Percentiles rank a stretch among this genome's conserved stretches.
Conservation (phyloP, 1,140 invertebrate genomes). For the Brachionus sp. region DNA sequence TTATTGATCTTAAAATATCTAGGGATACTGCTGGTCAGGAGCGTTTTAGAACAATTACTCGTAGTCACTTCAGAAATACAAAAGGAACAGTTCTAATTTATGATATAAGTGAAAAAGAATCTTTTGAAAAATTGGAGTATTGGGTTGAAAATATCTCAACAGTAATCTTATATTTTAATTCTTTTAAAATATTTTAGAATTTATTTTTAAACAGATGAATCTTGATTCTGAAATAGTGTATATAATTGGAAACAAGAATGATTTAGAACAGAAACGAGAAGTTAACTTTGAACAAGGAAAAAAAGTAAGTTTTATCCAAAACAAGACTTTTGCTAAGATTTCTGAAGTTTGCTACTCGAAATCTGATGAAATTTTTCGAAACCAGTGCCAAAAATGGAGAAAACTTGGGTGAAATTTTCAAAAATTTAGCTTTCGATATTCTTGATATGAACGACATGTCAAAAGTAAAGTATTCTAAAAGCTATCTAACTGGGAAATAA, state of each 20-base stretch:
- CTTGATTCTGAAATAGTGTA: conserved; percentile 31
- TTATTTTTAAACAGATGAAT: background rate
- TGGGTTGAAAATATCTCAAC: conserved; percentile 52
- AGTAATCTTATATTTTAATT: conserved; percentile 8
- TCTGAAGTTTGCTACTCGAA: background rate
- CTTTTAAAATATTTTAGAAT: background rate
- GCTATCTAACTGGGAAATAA: background rate
- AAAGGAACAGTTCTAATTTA: conserved; percentile 53
- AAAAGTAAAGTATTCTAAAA: background rate
- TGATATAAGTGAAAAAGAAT: conserved; percentile 50
- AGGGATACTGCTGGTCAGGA: conserved; percentile 68
- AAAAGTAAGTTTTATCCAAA: background rate
- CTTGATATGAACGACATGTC: conserved; percentile 14
- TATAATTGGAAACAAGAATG: conserved; percentile 43
- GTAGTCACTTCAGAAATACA: conserved; percentile 66
- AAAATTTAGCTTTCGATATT: conserved; percentile 35
- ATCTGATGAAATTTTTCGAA: conserved; percentile 42
- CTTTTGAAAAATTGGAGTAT: conserved; percentile 59
- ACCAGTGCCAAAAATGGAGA: conserved; percentile 28
- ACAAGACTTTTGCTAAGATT: background rate
- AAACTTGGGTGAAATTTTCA: conserved; percentile 19
- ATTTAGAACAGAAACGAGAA: conserved; percentile 35
- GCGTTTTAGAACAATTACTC: conserved; percentile 67
- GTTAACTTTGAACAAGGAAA: conserved; percentile 2
- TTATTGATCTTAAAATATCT: no score